These are phyloP conservation scores for Amblyraja radiata DNA, from an alignment of 2,797 vertebrate species.

Conservation along the genomic window DNA sequence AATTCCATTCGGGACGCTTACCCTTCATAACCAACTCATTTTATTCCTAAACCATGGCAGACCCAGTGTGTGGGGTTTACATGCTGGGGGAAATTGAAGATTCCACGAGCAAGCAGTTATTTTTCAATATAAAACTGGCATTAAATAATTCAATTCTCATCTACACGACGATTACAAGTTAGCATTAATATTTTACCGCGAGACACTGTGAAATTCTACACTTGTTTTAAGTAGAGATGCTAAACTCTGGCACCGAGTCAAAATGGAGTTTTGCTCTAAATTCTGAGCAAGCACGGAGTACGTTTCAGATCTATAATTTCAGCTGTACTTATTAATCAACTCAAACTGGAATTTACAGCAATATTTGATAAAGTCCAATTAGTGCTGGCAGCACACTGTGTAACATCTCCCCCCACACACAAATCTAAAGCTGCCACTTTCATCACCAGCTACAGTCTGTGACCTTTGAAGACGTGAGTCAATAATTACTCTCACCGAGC, in stretches of 20 bases:
- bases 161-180: not conserved
- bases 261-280: not conserved
- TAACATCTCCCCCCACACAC: too few species aligned
- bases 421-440: not conserved
- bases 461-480: not conserved
- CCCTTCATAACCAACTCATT: too few species aligned
- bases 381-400: too few species aligned
- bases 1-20: too few species aligned
- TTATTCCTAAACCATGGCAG: not conserved
- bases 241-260: not conserved
- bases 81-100: not conserved
- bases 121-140: not conserved
- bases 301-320: not conserved
- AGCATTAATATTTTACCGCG: slow-evolving; percentile 11
- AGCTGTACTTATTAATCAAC: not conserved
- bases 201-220: not conserved
- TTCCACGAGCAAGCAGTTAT: not conserved
- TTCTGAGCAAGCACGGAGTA: not conserved
- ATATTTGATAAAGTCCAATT: not conserved
- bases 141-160: not conserved
- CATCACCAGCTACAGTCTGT: not conserved
- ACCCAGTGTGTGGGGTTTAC: too few species aligned
- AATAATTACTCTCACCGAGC: not conserved
- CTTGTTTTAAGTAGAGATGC: not conserved
- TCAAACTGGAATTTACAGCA: not conserved